phyloP scores from a whole-genome alignment of 53 echinoderm and acorn worm genomes.

The Patiria pectinifera region DNA sequence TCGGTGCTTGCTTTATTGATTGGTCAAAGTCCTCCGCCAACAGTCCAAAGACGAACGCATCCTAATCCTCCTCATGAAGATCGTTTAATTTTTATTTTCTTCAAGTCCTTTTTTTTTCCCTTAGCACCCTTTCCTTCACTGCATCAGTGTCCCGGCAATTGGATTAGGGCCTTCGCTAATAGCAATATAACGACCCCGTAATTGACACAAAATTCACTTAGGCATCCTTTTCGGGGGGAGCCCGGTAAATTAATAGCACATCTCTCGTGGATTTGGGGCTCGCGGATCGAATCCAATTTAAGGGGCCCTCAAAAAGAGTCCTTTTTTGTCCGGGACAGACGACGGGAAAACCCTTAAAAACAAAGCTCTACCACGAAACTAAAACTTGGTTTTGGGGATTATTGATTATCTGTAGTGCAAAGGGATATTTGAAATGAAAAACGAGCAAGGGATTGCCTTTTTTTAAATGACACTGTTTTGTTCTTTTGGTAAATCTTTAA shows the following conservation, averaged over 20 bases:
- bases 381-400: too few relatives aligned
- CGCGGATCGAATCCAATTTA: slow-evolving; percentile 65
- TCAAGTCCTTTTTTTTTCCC: not conserved
- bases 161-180: slow-evolving; percentile 78
- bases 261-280: slow-evolving; percentile 52
- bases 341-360: not conserved
- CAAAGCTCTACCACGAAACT: too few relatives aligned
- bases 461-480: not conserved
- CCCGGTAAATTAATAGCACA: slow-evolving; percentile 72
- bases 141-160: slow-evolving; percentile 57
- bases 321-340: not conserved
- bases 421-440: not conserved
- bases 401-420: not conserved
- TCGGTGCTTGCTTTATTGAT: slow-evolving; percentile 39
- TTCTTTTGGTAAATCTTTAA: not conserved
- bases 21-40: slow-evolving; percentile 11
- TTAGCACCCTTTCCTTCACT: slow-evolving; percentile 33
- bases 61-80: not conserved
- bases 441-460: not conserved
- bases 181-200: slow-evolving; percentile 81
- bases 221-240: slow-evolving; percentile 66
- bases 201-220: slow-evolving; percentile 90
- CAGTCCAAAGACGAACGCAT: slow-evolving; percentile 19
- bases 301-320: not conserved
- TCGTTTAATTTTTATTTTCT: not conserved